Conservation (phyloP, 1,140 invertebrate species). For the Drosophila funebris region DNA sequence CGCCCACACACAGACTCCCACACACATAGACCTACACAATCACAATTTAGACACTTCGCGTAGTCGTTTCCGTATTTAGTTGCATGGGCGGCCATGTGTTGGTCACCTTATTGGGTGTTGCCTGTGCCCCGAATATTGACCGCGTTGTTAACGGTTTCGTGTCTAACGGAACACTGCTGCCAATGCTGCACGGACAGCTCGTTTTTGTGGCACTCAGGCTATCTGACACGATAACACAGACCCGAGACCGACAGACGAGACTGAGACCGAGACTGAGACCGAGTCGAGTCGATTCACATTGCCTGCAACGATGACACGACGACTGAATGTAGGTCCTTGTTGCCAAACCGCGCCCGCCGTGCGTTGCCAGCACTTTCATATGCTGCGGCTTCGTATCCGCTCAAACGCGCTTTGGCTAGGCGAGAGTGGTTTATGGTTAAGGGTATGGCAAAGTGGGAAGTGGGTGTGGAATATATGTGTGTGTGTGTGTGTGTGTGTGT, state of each 20-base stretch:
- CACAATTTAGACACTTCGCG: constrained; percentile 57
- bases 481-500: constrained; percentile 4
- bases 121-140: constrained; percentile 34
- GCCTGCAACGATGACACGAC: constrained; percentile 42
- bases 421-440: not conserved
- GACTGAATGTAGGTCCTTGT: constrained; percentile 76
- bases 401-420: constrained; percentile 22
- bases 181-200: constrained; percentile 55
- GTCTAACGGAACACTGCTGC: constrained; percentile 71
- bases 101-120: constrained; percentile 23
- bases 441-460: not conserved
- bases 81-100: constrained; percentile 32
- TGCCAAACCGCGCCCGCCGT: constrained; percentile 70
- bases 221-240: constrained; percentile 32
- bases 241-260: no score
- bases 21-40: constrained; percentile 9
- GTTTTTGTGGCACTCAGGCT: constrained; percentile 55
- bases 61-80: constrained; percentile 70
- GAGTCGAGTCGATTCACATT: constrained; percentile 6
- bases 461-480: constrained; percentile 1
- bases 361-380: constrained; percentile 14
- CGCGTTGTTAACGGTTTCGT: constrained; percentile 70
- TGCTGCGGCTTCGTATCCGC: constrained; percentile 19
- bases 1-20: constrained; percentile 6
- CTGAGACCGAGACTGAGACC: no score